These are phyloP conservation scores for Lepidotrigona ventralis DNA, from an alignment of 1,140 invertebrate species.

Conservation along the genomic window DNA sequence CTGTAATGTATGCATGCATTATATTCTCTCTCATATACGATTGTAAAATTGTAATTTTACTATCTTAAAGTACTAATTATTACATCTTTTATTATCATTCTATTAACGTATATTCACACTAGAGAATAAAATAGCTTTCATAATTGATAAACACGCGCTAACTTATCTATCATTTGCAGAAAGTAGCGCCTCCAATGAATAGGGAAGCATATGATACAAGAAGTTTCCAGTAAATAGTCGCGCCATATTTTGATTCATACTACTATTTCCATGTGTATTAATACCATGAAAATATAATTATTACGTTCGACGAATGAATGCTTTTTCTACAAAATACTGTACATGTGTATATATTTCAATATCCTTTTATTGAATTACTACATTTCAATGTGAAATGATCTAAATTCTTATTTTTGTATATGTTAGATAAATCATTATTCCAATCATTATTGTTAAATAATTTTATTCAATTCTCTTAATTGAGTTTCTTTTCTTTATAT, in stretches of 20 bases:
- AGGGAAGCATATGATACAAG: not conserved
- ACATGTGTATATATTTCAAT: too few species aligned
- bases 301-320: not conserved
- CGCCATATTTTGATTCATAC: not conserved
- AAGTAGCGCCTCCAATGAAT: constrained; percentile 25
- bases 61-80: not conserved
- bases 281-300: not conserved
- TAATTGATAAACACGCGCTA: constrained; percentile 13
- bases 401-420: not conserved
- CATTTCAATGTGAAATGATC: too few species aligned
- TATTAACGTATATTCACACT: not conserved
- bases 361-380: too few species aligned
- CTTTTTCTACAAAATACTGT: not conserved
- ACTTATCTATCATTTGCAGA: constrained; percentile 41
- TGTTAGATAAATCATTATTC: not conserved
- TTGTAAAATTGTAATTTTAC: too few species aligned
- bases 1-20: not conserved
- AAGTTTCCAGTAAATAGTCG: not conserved
- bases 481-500: not conserved
- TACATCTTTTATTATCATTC: not conserved
- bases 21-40: not conserved
- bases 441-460: not conserved
- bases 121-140: constrained; percentile 7
- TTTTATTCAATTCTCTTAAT: not conserved
- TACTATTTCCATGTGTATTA: not conserved